Conservation (phyloP, 1,140 invertebrate genomes). For the Diploscapter pachys region DNA sequence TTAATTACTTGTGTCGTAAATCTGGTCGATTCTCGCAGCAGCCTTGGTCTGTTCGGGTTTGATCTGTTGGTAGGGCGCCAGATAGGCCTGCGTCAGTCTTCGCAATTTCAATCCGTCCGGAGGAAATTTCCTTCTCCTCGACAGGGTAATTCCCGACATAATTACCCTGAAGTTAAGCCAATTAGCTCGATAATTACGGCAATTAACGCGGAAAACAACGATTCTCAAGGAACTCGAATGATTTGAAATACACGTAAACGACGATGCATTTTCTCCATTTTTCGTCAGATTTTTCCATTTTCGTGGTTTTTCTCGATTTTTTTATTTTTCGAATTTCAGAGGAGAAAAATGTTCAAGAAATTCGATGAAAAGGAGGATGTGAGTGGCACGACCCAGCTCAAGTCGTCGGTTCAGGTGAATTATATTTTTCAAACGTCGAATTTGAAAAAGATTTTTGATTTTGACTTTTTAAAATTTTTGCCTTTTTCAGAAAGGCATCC, state of each 20-base stretch:
- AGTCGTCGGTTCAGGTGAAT: slow-evolving; percentile 52
- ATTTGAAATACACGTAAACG: no score
- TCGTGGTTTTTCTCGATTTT: slow-evolving; percentile 10
- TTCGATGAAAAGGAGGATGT: slow-evolving; percentile 55
- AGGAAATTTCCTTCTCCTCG: no score
- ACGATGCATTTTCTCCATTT: no score
- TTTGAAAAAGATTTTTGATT: not conserved
- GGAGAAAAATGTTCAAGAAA: slow-evolving; percentile 52
- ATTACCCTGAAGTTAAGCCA: no score
- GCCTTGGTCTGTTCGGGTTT: not conserved
- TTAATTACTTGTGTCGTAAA: slow-evolving; percentile 10
- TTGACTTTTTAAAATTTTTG: no score
- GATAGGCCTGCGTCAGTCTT: slow-evolving; percentile 21
- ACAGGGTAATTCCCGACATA: no score
- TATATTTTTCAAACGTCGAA: not conserved
- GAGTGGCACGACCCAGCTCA: slow-evolving; percentile 52
- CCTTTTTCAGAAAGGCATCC: slow-evolving; percentile 50
- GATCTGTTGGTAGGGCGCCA: slow-evolving; percentile 9
- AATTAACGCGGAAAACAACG: no score
- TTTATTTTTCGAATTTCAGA: no score
- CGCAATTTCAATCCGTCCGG: not conserved
- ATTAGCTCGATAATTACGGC: no score
- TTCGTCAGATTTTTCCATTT: not conserved
- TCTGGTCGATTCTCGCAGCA: slow-evolving; percentile 1
- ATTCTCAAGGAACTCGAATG: no score